Conservation (phyloP, 2,888 invertebrate genomes). For the Drosophila gaucha region DNA sequence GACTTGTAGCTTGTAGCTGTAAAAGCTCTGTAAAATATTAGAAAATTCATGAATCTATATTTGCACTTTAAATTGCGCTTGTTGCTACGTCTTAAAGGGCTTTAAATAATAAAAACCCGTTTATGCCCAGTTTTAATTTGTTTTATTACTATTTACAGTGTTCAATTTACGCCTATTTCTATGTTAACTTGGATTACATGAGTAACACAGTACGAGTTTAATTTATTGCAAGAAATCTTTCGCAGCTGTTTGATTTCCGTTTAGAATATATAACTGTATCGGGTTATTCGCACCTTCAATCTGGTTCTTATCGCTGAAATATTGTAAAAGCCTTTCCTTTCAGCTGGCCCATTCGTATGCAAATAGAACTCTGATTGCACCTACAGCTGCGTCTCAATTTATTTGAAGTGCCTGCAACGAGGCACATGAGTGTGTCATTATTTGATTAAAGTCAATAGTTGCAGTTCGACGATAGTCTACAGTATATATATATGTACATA, state of each 20-base stretch:
- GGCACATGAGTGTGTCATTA: constrained; percentile 24
- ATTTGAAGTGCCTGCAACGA: constrained; percentile 37
- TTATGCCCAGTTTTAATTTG: no score
- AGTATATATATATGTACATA: constrained; percentile 2
- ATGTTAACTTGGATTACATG: no score
- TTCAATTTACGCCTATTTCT: no score
- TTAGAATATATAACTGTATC: constrained; percentile 6
- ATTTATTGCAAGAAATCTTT: constrained; percentile 29
- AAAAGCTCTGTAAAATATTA: no score
- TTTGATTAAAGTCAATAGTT: constrained; percentile 69
- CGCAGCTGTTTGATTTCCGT: constrained; percentile 38
- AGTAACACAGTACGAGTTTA: neutral
- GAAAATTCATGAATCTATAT: no score
- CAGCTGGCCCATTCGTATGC: constrained; percentile 53
- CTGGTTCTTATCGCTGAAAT: constrained; percentile 52
- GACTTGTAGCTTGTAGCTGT: no score
- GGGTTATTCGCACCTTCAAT: constrained; percentile 19
- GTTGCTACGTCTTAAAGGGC: no score
- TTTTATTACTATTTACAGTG: no score
- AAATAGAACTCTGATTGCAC: constrained; percentile 65
- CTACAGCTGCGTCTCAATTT: constrained; percentile 50
- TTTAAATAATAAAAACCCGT: no score
- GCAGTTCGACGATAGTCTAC: constrained; percentile 25
- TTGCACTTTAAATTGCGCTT: no score
- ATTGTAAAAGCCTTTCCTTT: no score